Percentiles rank a stretch among this genome's conserved stretches.
These are phyloP conservation scores for Gymnarchus niloticus DNA, from an alignment of 2,113 vertebrate species.

Conservation along the genomic window DNA sequence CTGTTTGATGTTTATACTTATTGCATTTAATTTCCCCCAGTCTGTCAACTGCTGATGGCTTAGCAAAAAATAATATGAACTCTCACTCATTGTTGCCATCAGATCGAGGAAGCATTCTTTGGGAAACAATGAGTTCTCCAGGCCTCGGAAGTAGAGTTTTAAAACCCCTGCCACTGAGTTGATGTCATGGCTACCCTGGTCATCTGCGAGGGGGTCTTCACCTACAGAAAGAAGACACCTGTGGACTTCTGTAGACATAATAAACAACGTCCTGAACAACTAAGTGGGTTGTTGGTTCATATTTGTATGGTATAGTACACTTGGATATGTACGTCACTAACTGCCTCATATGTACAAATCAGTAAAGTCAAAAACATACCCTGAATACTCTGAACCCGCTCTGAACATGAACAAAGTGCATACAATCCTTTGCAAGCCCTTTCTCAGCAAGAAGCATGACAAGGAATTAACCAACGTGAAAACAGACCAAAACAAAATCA, in stretches of 20 bases:
- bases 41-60: conserved; percentile 44
- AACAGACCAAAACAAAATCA: background rate
- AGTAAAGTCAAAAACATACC: background rate
- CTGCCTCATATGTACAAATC: background rate
- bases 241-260: conserved; percentile 47
- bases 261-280: background rate
- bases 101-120: conserved; percentile 95
- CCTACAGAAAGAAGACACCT: conserved; percentile 56
- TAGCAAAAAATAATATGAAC: conserved; percentile 57
- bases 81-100: conserved; percentile 96
- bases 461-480: background rate
- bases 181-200: conserved; percentile 89
- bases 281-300: background rate
- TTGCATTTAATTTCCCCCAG: background rate
- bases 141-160: conserved; percentile 94
- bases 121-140: conserved; percentile 95
- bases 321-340: background rate
- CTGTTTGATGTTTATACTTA: background rate
- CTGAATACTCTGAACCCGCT: background rate
- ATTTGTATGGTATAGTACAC: background rate
- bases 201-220: conserved; percentile 91
- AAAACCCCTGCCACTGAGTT: conserved; percentile 95
- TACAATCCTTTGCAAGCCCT: background rate
- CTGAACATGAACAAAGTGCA: background rate
- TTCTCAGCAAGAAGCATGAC: background rate